Base-by-base conservation (phyloP, 2,113 vertebrate genomes). In the Tricholaema leucomelas region DNA sequence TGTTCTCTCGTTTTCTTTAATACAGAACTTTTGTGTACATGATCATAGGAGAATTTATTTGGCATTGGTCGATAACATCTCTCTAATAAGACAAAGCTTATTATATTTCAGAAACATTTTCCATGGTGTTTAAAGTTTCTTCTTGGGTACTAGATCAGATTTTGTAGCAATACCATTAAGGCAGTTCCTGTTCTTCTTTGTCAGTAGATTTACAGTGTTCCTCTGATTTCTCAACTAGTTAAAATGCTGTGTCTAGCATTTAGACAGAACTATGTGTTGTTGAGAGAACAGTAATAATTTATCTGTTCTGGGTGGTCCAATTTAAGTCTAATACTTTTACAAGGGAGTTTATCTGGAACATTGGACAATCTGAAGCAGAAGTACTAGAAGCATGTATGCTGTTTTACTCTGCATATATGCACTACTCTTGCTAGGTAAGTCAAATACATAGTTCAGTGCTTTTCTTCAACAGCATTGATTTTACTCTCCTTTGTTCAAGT, bases 141-240 rank as follows among this genome's bases (percentile, higher is more conserved):
- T 89, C 36, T 66, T 85, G n/a, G 17, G 10, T 40, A 54, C 64
- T 77, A 58, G 60, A 46, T 59, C 46, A 91, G 20, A 21, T 56
- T 63, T 66, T 50, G n/a, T 80, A 90, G 52, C 74, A 66, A 33
- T 67, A 38, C 24, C 4, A 15, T 72, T 86, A 33, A 73, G 66
- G 38, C 46, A 78, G 15, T 80, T 73, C 36, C 60, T 71, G 2
- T 83, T 64, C 59, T 82, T 94, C 33, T 81, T 42, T 55, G 12
- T 88, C 71, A 69, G n/a, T 55, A 65, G 31, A n/a, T 69, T 61
- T 31, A 81, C 48, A 81, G 35, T 83, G n/a, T 60, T 81, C 40
- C 17, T 31, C 16, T 70, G 61, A 92, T 96, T 90, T 79, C 59
- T 85, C 30, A 33, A 88, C 55, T 70, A 42, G 42, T 75, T 93